phyloP scores from a whole-genome alignment of 1,140 invertebrate genomes.

The Hycleus phaleratus region DNA sequence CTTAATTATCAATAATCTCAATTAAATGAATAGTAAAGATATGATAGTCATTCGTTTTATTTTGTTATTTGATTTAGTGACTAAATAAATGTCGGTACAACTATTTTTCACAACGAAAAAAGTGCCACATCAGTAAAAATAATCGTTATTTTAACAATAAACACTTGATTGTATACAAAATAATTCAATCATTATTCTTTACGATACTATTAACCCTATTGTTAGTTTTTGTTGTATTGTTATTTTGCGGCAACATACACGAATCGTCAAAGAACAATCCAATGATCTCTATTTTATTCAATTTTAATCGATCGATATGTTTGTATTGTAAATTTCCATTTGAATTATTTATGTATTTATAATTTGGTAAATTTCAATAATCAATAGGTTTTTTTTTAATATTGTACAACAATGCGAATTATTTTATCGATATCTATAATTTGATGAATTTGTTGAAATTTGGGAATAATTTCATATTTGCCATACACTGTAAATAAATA shows the following conservation, averaged over 20 bases:
- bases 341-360: neutral
- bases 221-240: conserved; percentile 11
- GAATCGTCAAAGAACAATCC: conserved; percentile 16
- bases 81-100: conserved; percentile 17
- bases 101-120: neutral
- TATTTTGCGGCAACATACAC: conserved; percentile 12
- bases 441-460: too few species aligned
- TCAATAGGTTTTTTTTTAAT: too few species aligned
- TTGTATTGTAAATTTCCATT: neutral
- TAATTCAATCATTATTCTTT: conserved; percentile 25
- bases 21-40: too few species aligned
- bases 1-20: too few species aligned
- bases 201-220: conserved; percentile 23
- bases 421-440: too few species aligned
- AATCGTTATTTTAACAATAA: conserved; percentile 20
- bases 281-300: too few species aligned
- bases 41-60: too few species aligned
- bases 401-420: too few species aligned
- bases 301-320: too few species aligned
- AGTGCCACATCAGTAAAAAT: conserved; percentile 25
- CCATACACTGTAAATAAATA: conserved; percentile 18
- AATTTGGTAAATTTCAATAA: too few species aligned
- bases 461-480: conserved; percentile 31
- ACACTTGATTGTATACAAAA: conserved; percentile 20
- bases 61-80: too few species aligned